Conservation (phyloP, 2,797 vertebrate genomes). For the Premnoplex brunnescens region DNA sequence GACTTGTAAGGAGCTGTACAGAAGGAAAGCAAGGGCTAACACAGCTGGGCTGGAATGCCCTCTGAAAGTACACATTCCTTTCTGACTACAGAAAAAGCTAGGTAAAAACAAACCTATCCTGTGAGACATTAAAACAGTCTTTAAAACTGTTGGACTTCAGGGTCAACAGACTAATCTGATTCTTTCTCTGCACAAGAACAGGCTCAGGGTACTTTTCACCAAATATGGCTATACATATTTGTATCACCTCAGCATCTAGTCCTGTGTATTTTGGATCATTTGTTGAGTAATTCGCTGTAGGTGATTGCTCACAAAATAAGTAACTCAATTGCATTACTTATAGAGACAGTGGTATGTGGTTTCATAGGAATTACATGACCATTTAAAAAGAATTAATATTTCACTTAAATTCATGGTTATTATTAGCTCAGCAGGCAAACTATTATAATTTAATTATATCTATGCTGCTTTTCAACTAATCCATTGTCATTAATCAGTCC, state of each 20-base stretch:
- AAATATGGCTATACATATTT: neutral
- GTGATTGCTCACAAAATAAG: neutral
- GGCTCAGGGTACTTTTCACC: neutral
- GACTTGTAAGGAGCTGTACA: neutral
- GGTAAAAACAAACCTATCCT: neutral
- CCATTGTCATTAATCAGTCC: conserved; percentile 3
- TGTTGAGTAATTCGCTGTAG: neutral
- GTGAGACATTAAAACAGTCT: neutral
- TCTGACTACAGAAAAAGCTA: neutral
- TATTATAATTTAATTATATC: conserved; percentile 11
- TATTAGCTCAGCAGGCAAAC: conserved; percentile 29
- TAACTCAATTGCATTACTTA: neutral
- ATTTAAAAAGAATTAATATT: conserved; percentile 37
- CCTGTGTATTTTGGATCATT: neutral
- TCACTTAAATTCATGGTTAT: conserved; percentile 22
- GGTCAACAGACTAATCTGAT: neutral
- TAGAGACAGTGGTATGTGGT: neutral
- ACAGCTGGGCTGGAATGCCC: neutral
- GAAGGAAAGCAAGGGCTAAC: neutral
- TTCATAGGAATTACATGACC: neutral
- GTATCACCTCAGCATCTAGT: neutral
- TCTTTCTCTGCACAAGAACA: neutral
- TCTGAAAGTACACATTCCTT: neutral
- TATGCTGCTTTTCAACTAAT: conserved; percentile 3
- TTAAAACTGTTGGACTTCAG: neutral